Conservation (phyloP, 2,888 invertebrate species). For the Molanna angustata region DNA sequence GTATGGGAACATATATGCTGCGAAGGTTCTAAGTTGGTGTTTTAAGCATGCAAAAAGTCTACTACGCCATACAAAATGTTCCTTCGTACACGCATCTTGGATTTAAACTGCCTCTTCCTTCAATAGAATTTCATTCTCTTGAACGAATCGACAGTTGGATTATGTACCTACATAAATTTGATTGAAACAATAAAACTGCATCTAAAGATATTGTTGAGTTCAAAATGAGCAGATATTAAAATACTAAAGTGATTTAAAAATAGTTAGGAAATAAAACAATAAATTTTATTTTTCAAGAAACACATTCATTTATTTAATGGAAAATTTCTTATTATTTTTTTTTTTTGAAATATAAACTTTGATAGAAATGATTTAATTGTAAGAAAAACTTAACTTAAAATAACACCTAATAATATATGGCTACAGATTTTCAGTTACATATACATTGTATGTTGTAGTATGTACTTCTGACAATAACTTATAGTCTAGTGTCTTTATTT, state of each 20-base stretch:
- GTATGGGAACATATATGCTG: too few relatives aligned
- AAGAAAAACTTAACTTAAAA: conserved; percentile 56
- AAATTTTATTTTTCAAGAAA: conserved; percentile 24
- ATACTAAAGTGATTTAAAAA: conserved; percentile 1
- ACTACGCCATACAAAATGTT: too few relatives aligned
- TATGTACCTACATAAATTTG: too few relatives aligned
- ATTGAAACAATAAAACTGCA: not conserved
- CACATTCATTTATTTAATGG: conserved; percentile 47
- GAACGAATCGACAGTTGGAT: too few relatives aligned
- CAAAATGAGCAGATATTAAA: not conserved
- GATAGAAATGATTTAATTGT: conserved; percentile 60
- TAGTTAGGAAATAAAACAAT: too few relatives aligned
- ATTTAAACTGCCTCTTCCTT: too few relatives aligned
- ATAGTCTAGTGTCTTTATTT: conserved; percentile 30
- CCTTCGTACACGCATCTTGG: too few relatives aligned
- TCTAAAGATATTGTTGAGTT: not conserved
- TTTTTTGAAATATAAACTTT: conserved; percentile 56
- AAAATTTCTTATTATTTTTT: too few relatives aligned
- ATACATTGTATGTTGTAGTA: conserved; percentile 22
- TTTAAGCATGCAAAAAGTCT: too few relatives aligned
- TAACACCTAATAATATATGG: conserved; percentile 43
- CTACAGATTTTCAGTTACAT: conserved; percentile 30
- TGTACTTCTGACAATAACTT: conserved; percentile 23
- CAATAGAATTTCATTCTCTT: too few relatives aligned
- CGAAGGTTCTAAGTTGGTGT: not conserved